Percentiles rank a stretch among this genome's conserved stretches.
These are phyloP conservation scores for Aplocera efformata DNA, from an alignment of 2,888 invertebrate genomes.

Conservation along the genomic window DNA sequence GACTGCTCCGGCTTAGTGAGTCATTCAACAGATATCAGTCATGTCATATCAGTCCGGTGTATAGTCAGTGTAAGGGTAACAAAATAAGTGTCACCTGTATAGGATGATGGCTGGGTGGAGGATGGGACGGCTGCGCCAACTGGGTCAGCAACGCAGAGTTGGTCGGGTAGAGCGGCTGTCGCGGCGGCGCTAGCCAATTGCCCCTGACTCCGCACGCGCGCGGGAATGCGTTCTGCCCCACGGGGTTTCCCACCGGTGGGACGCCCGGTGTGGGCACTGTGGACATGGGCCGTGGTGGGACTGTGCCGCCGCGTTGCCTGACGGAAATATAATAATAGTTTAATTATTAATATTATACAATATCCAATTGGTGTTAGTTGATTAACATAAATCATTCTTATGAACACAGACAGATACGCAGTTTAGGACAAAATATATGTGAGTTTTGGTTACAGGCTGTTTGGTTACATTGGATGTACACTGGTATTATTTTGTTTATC, in stretches of 20 bases:
- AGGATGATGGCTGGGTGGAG: conserved; percentile 59
- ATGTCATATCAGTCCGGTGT: too few relatives aligned
- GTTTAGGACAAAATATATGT: too few relatives aligned
- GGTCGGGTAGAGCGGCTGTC: conserved; percentile 61
- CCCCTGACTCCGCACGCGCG: conserved; percentile 40
- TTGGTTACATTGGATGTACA: too few relatives aligned
- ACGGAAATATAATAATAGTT: not conserved
- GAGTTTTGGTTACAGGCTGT: too few relatives aligned
- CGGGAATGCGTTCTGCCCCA: conserved; percentile 36
- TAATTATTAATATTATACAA: not conserved
- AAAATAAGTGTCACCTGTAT: too few relatives aligned
- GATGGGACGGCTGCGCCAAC: conserved; percentile 82
- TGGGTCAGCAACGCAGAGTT: conserved; percentile 82
- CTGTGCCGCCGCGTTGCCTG: conserved; percentile 46
- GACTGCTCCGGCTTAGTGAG: conserved; percentile 58
- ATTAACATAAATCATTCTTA: too few relatives aligned
- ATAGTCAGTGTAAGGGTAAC: too few relatives aligned
- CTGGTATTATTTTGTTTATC: too few relatives aligned
- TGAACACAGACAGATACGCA: too few relatives aligned
- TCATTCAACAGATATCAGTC: too few relatives aligned
- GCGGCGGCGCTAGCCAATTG: conserved; percentile 48
- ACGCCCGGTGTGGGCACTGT: conserved; percentile 19
- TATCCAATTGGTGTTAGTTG: too few relatives aligned
- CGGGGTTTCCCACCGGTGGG: conserved; percentile 20
- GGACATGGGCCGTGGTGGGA: conserved; percentile 11